Evolutionary conservation across 2,797 vertebrate genomes (phyloP), one percentile per base, ranked within the genome.

Genomic region (Mus spretus): DNA sequence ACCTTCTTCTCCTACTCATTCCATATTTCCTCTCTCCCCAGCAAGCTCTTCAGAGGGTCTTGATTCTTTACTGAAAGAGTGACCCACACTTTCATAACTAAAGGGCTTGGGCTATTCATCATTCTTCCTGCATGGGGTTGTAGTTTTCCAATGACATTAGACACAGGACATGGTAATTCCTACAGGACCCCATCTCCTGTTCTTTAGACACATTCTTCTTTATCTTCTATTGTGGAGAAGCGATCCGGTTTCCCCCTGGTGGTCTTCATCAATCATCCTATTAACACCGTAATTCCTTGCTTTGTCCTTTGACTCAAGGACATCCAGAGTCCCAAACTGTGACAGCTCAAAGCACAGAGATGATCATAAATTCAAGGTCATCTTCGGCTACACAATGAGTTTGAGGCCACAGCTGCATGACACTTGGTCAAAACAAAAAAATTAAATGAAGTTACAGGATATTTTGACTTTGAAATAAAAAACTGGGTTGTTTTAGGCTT

Each of bases 401-500:
- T 12, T 57, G 47, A 79, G 53, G 19, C 34, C 11, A 81, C 34
- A 57, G 8, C 10, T 75, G 22, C 37, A 75, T 75, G 55, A 26
- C 10, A 82, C 55, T 37, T 40, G 50, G 20, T 37, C 20, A 77
- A 47, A 44, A 44, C 44, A 44, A 80, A 79, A 82, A 37, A n/a
- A 57, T 34, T 12, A n/a, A 61, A 15, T 37, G 37, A 82, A 26
- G 5, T 59, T 12, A 26, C 22, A 37, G n/a, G 55, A 61, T 37
- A 47, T 1, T 20, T 94, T 78, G 74, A 94, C 13, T 72, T 82
- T 90, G 63, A 53, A 86, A 59, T 87, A 20, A 63, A 96, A 89
- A 83, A 24, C 2, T 17, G 40, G 34, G 28, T 17, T 74, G 15
- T n/a, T 77, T 90, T 82, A 94, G 37, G 83, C 40, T 28, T 67